Conservation (phyloP, 2,797 vertebrate species). For the Acanthurus leucopareius region DNA sequence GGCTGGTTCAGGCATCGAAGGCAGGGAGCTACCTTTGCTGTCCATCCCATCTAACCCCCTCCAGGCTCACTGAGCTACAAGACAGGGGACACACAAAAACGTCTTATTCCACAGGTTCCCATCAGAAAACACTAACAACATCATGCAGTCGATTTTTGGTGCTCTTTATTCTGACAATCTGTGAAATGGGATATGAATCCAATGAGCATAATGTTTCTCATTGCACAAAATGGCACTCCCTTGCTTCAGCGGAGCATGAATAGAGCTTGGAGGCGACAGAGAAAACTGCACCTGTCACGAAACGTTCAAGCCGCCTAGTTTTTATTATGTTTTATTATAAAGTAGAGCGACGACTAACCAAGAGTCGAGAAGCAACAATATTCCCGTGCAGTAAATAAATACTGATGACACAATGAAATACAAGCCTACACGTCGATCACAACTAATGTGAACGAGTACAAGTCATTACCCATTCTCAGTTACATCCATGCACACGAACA, state of each 20-base stretch:
- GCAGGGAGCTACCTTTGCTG: slow-evolving; percentile 90
- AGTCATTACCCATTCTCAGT: slow-evolving; percentile 3
- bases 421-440: neutral
- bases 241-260: slow-evolving; percentile 53
- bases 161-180: neutral
- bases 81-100: slow-evolving; percentile 60
- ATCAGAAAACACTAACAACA: neutral
- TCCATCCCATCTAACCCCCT: slow-evolving; percentile 86
- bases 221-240: slow-evolving; percentile 68
- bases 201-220: slow-evolving; percentile 38
- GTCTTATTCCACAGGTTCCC: slow-evolving; percentile 35
- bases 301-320: slow-evolving; percentile 35
- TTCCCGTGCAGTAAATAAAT: neutral
- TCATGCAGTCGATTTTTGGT: neutral
- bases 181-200: slow-evolving; percentile 43
- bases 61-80: slow-evolving; percentile 83
- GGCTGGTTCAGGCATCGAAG: slow-evolving; percentile 89
- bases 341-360: slow-evolving; percentile 6
- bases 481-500: slow-evolving; percentile 18
- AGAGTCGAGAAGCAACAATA: slow-evolving; percentile 19
- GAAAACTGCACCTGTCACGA: slow-evolving; percentile 76
- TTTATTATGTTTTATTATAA: slow-evolving; percentile 18
- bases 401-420: neutral
- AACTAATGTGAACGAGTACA: slow-evolving; percentile 28
- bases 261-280: slow-evolving; percentile 48